Base-by-base conservation (phyloP, 2,888 invertebrate genomes). In the Microplitis manilae region DNA sequence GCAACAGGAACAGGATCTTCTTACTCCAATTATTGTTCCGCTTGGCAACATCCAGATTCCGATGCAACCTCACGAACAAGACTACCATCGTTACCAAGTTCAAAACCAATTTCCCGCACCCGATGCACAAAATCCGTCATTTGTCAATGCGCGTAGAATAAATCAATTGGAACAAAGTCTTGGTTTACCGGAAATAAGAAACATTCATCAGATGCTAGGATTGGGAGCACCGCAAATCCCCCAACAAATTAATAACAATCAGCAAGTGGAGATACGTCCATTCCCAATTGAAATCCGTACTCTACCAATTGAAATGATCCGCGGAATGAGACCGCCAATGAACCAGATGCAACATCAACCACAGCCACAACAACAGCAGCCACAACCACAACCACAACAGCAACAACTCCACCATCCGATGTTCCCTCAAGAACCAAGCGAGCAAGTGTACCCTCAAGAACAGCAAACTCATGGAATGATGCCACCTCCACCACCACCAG, bases 271-370 rank as follows among this genome's bases (percentile, higher is more conserved):
- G 73, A 81, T 91, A 80, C 87, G 90, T 39, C 91, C 91, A 77
- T 91, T 91, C 78, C 91, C 91, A 7, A 86, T 88, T 79, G 91
- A 91, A 68, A 85, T 91, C 17, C 90, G 91, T 81, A 92, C 91
- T 65, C 91, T 91, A 84, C 91, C 92, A 61, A 91, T 91, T 84
- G 91, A 92, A 82, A 91, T 92, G 9, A 90, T 93, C 87, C 92
- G 93, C 81, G 91, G 91, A 72, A 90, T 91, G 89, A 89, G 91
- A 78, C 91, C 91, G 75, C 91, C 91, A 30, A 89, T 90, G 86
- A 90, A 90, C 59, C 84, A 87, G 13, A 65, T 65, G 77, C 86
- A 86, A 68, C 79, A 68, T n/a, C 81, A 80, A 70, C 83, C 82
- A 68, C 83, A 84, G 77, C 83, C 79, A 7, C 81, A 84, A 84